Conservation (phyloP, 2,113 vertebrate genomes). For the Melanerpes aurifrons region DNA sequence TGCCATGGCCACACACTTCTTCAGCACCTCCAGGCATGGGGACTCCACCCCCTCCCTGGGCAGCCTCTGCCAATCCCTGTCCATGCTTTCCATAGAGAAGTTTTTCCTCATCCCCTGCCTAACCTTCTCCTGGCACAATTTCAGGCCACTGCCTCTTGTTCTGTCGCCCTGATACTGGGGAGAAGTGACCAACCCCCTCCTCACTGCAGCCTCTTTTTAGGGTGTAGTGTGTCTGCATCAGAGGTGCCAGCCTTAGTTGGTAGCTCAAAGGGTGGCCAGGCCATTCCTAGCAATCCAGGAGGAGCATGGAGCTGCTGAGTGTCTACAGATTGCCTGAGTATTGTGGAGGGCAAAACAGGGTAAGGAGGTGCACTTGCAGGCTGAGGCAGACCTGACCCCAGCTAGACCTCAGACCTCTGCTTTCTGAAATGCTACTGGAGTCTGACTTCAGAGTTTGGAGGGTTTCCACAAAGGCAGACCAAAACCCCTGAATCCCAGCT, state of each 20-base stretch:
- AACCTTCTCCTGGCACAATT: no score
- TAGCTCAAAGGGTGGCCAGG: neutral
- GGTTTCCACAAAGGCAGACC: neutral
- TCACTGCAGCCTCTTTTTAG: no score
- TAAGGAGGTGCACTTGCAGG: neutral
- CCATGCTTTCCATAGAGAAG: no score
- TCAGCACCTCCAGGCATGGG: no score
- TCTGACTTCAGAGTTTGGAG: neutral
- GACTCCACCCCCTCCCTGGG: no score
- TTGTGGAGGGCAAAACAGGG: neutral
- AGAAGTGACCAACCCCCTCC: no score
- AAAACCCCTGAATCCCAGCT: neutral
- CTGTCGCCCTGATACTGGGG: no score
- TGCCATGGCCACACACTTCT: no score
- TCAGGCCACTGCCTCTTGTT: no score
- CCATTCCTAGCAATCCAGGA: fast-evolving
- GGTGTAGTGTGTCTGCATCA: neutral
- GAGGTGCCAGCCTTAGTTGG: neutral
- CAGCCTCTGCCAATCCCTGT: no score
- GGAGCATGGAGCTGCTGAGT: fast-evolving
- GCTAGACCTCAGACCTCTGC: neutral
- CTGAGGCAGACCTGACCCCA: neutral
- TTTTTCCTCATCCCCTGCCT: no score
- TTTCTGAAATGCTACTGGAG: neutral
- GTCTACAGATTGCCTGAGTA: neutral